phyloP scores from a whole-genome alignment of 2,797 vertebrate genomes.

The Hyperoplus immaculatus region DNA sequence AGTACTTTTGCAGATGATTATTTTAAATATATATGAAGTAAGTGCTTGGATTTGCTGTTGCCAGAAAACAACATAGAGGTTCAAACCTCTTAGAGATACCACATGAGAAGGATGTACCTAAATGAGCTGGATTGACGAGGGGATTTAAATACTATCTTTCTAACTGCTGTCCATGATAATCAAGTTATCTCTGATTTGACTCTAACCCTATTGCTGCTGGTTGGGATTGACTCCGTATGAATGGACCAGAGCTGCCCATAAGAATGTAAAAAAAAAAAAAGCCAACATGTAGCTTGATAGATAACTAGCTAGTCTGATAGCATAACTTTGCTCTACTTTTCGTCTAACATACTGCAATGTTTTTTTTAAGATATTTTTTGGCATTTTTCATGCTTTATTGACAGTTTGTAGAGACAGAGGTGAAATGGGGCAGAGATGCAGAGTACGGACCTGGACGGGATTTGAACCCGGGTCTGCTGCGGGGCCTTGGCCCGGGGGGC shows the following conservation, averaged over 20 bases:
- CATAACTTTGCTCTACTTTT: background rate
- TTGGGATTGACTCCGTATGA: background rate
- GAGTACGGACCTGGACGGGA: too few species aligned
- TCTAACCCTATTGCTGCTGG: background rate
- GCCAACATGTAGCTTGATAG: background rate
- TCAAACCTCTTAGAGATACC: background rate
- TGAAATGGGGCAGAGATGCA: too few species aligned
- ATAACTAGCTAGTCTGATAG: background rate
- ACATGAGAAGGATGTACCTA: background rate
- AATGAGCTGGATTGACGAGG: background rate
- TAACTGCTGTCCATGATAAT: background rate
- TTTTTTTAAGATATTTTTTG: too few species aligned
- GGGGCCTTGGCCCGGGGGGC: too few species aligned
- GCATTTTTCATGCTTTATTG: too few species aligned
- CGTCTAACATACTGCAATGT: background rate
- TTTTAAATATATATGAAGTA: background rate
- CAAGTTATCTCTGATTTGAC: too few species aligned
- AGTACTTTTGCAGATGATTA: constrained; percentile 27
- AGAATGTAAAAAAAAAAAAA: background rate
- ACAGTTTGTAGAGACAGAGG: too few species aligned
- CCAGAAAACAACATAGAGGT: background rate
- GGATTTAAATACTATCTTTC: background rate
- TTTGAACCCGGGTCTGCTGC: too few species aligned
- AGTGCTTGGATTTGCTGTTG: background rate
- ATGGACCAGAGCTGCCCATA: background rate